Evolutionary conservation across 2,888 invertebrate species (phyloP).

Genomic region (Imbricaverruca yamaguchii): DNA sequence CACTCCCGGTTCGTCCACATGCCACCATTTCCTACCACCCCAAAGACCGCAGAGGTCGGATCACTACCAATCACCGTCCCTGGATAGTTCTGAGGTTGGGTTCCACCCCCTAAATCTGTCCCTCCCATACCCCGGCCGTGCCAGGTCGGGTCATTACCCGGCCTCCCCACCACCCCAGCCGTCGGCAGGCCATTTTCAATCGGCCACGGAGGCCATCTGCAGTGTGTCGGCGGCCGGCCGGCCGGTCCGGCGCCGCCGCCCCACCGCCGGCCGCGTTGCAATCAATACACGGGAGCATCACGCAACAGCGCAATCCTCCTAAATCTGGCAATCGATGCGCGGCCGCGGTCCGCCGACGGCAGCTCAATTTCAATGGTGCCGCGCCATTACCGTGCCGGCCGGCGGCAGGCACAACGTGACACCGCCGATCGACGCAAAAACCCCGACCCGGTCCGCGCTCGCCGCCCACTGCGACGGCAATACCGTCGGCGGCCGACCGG

Average conservation of each 20-base stretch:
- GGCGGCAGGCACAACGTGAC: not conserved
- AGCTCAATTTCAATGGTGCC: slow-evolving; percentile 2
- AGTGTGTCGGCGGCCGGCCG: not conserved
- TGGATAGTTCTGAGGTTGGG: no score
- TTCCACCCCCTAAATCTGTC: no score
- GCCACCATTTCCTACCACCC: no score
- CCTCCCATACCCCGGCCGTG: no score
- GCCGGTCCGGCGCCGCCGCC: not conserved
- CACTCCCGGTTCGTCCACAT: no score
- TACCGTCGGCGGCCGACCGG: not conserved
- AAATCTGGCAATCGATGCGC: not conserved
- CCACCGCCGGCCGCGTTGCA: not conserved
- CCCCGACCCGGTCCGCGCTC: no score
- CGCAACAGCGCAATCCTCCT: slow-evolving; percentile 18
- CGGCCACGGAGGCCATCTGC: not conserved
- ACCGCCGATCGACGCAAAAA: not conserved
- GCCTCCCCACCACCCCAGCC: no score
- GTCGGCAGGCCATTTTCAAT: no score
- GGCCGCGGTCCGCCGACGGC: not conserved
- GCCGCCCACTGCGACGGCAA: not conserved
- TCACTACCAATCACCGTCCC: no score
- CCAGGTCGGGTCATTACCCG: no score
- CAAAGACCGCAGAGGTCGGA: no score
- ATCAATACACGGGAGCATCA: slow-evolving; percentile 15
- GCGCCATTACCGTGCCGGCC: not conserved